A percentile compares a stretch with the other conserved stretches of the same genome.
Conservation (phyloP, 2,113 vertebrate species). For the Megaceryle maxima region DNA sequence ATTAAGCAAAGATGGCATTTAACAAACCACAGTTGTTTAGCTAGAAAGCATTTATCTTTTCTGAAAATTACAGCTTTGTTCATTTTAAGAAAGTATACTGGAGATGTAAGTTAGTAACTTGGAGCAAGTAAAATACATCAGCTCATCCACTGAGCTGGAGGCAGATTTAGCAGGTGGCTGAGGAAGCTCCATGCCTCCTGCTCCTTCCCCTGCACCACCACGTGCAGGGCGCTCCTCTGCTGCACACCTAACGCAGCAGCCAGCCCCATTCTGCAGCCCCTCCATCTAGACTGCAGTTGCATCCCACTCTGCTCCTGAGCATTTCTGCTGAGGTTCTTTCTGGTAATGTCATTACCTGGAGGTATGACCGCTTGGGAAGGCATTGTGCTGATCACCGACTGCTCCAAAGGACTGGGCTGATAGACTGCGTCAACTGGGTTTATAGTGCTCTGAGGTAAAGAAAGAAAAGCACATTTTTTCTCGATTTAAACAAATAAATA, state of each 20-base stretch:
- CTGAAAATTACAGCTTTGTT: background rate
- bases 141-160: background rate
- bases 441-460: constrained; percentile 90
- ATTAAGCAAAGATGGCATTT: background rate
- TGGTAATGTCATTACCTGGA: constrained; percentile 78
- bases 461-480: constrained; percentile 20
- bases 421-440: constrained; percentile 97
- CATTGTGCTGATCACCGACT: constrained; percentile 86
- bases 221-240: fast-evolving
- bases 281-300: fast-evolving
- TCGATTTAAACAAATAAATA: background rate
- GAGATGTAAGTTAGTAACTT: background rate
- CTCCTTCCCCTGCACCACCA: background rate
- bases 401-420: constrained; percentile 88
- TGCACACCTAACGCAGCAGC: background rate
- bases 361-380: constrained; percentile 92
- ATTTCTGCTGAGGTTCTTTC: background rate
- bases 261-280: background rate
- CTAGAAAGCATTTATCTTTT: background rate
- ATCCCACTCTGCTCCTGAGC: background rate
- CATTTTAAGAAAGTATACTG: background rate
- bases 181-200: fast-evolving
- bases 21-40: background rate
- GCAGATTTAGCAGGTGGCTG: background rate
- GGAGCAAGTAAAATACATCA: background rate